These are phyloP conservation scores for Argynnis bischoffii DNA, from an alignment of 2,888 invertebrate species.

Conservation along the genomic window DNA sequence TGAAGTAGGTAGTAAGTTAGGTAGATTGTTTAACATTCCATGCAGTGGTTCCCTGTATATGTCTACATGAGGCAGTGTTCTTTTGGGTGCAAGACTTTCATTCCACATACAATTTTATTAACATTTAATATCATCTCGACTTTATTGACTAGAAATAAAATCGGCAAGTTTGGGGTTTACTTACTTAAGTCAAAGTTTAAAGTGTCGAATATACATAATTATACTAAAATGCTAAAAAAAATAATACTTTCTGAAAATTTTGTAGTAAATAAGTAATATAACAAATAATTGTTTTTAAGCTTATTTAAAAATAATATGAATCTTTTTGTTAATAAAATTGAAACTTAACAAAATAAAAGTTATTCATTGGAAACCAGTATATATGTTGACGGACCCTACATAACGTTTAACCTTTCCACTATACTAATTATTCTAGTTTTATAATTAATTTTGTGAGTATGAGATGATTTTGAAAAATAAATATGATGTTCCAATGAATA, in stretches of 20 bases:
- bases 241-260: not conserved
- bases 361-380: conserved; percentile 38
- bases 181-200: not conserved
- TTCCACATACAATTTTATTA: conserved; percentile 35
- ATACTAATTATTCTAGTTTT: not conserved
- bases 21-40: conserved; percentile 28
- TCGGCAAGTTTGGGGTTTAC: not conserved
- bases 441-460: not conserved
- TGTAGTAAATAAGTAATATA: not conserved
- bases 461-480: conserved; percentile 3
- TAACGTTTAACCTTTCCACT: not conserved
- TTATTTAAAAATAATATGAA: not conserved
- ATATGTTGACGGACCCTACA: too few relatives aligned
- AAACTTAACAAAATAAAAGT: conserved; percentile 19
- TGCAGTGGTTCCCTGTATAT: conserved; percentile 34
- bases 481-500: conserved; percentile 40
- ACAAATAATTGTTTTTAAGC: not conserved
- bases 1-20: conserved; percentile 1
- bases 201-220: not conserved
- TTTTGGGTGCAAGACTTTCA: conserved; percentile 27
- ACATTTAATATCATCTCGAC: conserved; percentile 14
- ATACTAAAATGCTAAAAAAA: not conserved
- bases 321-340: conserved; percentile 29
- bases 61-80: conserved; percentile 29
- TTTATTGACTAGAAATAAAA: not conserved